Conservation (phyloP, 2,113 vertebrate genomes). For the Chaenogobius annularis region DNA sequence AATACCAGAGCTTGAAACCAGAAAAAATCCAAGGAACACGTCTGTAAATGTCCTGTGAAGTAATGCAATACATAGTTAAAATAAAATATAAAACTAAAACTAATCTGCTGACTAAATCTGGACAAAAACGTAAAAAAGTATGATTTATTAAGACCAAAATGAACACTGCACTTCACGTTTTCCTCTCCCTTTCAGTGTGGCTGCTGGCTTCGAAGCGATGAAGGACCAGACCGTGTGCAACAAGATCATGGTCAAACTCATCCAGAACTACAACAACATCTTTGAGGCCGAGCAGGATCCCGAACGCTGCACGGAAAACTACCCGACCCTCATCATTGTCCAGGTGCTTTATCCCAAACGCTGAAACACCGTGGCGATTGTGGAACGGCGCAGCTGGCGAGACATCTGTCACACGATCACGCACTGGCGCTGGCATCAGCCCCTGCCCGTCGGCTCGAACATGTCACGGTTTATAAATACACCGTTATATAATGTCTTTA, state of each 20-base stretch:
- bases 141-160: no score
- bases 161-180: not conserved
- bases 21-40: no score
- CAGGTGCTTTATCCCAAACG: slow-evolving; percentile 74
- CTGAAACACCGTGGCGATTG: slow-evolving; percentile 13
- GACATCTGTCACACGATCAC: slow-evolving; percentile 22
- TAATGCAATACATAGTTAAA: no score
- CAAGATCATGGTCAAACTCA: slow-evolving; percentile 86
- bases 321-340: slow-evolving; percentile 73
- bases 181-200: slow-evolving; percentile 72
- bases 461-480: slow-evolving; percentile 15
- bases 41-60: no score
- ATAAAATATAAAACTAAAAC: no score
- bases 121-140: no score
- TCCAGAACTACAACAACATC: slow-evolving; percentile 83
- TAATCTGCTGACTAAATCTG: no score
- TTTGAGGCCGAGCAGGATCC: slow-evolving; percentile 77
- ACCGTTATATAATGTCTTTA: slow-evolving; percentile 19
- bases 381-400: slow-evolving; percentile 12
- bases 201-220: slow-evolving; percentile 85
- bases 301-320: slow-evolving; percentile 63
- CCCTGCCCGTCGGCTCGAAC: not conserved
- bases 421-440: slow-evolving; percentile 13
- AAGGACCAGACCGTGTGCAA: slow-evolving; percentile 90
- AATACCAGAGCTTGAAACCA: no score